Base-by-base conservation (phyloP, 2,888 invertebrate genomes). In the Drosophila neoperkinsi region DNA sequence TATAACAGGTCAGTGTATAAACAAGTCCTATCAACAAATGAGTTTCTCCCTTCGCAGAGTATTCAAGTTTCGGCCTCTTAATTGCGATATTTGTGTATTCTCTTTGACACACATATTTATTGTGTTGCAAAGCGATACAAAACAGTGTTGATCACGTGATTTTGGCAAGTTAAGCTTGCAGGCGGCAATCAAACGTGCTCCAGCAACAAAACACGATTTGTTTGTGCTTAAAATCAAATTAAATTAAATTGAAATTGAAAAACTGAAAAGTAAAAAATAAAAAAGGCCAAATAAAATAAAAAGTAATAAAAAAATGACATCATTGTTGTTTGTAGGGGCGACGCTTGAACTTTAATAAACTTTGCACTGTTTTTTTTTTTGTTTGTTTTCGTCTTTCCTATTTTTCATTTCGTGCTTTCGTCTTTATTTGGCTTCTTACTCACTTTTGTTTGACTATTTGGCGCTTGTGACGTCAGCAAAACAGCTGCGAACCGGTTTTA, bases 271-370 rank as follows among this genome's bases (percentile, higher is more conserved):
- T 2, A 16, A 31, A 31, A 31, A 9, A 33, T 28, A 11, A 33
- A 11, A 11, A 33, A 11, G 25, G 25, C 1, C 25, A 46, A 25
- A 46, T 46, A 25, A 46, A 28, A 52, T 38, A n/a, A 51, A 52
- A 49, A 57, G 66, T 71, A 69, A 31, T 53, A 62, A 69, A 64
- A 71, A 71, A 68, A 72, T 87, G 91, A 87, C 91, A 84, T 87
- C 86, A 87, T 77, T 64, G 65, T 82, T 69, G 70, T 74, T 83
- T 72, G 63, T 46, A 49, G 31, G 51, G 38, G 46, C 34, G 52
- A 56, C 52, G 64, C 66, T 73, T 91, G 91, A 88, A 91, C 87
- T 83, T 79, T 49, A 82, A 79, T 88, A 81, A 88, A 88, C 91
- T 88, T 91, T 90, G 86, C 78, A 90, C 80, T 75, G 82, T 71